These are phyloP conservation scores for Arbacia lixula DNA, from an alignment of 53 echinoderm and acorn worm genomes.

Conservation along the genomic window DNA sequence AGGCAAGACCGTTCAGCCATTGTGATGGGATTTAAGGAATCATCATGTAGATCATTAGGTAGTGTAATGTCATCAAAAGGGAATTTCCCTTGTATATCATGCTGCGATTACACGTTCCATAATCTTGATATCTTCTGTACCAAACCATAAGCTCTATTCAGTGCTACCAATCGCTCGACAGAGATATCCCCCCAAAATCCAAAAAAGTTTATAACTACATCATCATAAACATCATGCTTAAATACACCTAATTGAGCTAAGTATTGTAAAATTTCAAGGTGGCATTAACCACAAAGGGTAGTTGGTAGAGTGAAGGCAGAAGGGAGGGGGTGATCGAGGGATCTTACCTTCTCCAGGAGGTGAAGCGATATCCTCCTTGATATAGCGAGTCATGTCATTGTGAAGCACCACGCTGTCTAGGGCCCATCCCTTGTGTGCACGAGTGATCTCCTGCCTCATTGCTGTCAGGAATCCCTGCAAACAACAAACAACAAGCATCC, in stretches of 20 bases:
- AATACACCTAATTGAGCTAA: background rate
- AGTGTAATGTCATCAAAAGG: no score
- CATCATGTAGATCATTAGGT: no score
- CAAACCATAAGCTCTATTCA: no score
- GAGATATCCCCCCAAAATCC: no score
- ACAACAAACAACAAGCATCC: background rate
- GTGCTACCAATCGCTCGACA: no score
- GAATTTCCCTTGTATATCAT: no score
- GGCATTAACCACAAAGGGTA: background rate
- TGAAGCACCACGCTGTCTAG: conserved; percentile 97
- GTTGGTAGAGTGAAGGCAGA: background rate
- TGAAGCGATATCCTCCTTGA: conserved; percentile 87
- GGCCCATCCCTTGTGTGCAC: conserved; percentile 99
- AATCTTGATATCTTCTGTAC: no score
- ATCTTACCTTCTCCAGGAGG: conserved; percentile 90
- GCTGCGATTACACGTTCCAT: no score
- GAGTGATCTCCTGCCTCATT: conserved; percentile 98
- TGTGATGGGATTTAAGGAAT: no score
- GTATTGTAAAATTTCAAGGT: background rate
- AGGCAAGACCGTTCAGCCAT: no score
- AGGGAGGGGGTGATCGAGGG: background rate
- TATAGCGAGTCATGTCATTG: conserved; percentile 89
- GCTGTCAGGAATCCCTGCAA: conserved; percentile 94
- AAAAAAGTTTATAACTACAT: background rate
- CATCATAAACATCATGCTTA: background rate